Base-by-base conservation (phyloP, 2,888 invertebrate species). In the Parnassius orleans region DNA sequence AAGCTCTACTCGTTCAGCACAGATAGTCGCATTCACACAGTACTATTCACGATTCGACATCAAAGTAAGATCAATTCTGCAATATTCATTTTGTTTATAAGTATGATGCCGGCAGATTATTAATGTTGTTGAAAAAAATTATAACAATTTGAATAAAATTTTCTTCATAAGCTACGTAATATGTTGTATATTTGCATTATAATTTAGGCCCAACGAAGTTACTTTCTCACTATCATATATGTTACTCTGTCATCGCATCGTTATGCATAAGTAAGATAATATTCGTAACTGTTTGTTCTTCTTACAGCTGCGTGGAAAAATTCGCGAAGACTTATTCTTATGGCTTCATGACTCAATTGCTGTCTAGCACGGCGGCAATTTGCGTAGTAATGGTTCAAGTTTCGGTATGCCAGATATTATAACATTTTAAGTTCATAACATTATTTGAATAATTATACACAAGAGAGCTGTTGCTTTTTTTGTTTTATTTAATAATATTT, bases 371-470 rank as follows among this genome's bases (percentile, higher is more conserved):
- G 86, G 88, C 89, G 12, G 90, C 90, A 48, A 90, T 91, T 78
- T 90, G 91, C 78, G 88, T 86, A 53, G 86, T 90, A 75, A 91
- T 91, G 91, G 90, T 91, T 51, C 91, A 91, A 85, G 83, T 91
- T 82, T 89, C 91, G 84, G 91, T 91, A 78, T 84, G 84, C 68
- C 43, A 14, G 15, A 24, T 15, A 44, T 15, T 57, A 48, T n/a
- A 41, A 15, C 42, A 50, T 15, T 48, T 57, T 10, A 57, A 50
- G 15, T 41, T 48, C 11, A 15, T 42, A 50, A 42, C 7, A 19
- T 11, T 12, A 3, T 55, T 24, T 14, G 11, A 9, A 55, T 46
- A 19, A 15, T 46, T 53, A 53, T 15, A 70, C 63, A 66, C 65
- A 67, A 68, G 67, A 65, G 65, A 51, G 2, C 24, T 12, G 10